A percentile compares a stretch with the other conserved stretches of the same genome.
These are phyloP conservation scores for Falco punctatus DNA, from an alignment of 2,113 vertebrate species.

Conservation along the genomic window DNA sequence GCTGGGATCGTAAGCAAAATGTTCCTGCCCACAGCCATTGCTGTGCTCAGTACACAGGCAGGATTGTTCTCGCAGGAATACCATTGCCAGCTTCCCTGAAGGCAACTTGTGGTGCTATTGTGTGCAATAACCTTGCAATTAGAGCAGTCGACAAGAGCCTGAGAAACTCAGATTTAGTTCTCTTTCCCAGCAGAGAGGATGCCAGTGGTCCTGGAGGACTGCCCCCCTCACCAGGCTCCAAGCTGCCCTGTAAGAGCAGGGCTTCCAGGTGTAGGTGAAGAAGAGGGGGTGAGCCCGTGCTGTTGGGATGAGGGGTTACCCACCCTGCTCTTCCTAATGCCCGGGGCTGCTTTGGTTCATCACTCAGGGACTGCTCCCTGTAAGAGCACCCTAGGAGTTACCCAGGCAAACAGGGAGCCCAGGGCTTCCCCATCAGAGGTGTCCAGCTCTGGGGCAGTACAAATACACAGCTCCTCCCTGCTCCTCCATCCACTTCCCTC, in stretches of 20 bases:
- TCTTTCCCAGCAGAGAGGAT: neutral
- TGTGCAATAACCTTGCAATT: neutral
- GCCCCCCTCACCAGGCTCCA: neutral
- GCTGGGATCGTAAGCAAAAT: neutral
- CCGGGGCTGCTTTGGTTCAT: neutral
- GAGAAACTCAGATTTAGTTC: neutral
- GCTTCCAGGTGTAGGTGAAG: neutral
- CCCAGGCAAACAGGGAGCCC: too few relatives aligned
- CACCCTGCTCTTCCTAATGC: neutral
- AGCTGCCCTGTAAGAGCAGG: neutral
- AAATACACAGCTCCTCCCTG: neutral
- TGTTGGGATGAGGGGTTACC: neutral
- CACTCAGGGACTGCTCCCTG: neutral
- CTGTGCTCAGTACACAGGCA: neutral
- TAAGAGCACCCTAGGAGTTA: neutral
- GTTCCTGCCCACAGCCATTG: neutral
- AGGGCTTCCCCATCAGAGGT: neutral
- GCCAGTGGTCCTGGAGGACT: fast-evolving
- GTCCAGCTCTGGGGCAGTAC: neutral
- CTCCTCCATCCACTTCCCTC: neutral
- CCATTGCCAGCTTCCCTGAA: neutral
- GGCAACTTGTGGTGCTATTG: neutral
- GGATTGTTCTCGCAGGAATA: neutral
- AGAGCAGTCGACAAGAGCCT: neutral
- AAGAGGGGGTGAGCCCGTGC: fast-evolving